Evolutionary conservation across 1,140 invertebrate species (phyloP), one percentile per base, ranked within the genome.

Genomic region (Tetramorium simillimum): DNA sequence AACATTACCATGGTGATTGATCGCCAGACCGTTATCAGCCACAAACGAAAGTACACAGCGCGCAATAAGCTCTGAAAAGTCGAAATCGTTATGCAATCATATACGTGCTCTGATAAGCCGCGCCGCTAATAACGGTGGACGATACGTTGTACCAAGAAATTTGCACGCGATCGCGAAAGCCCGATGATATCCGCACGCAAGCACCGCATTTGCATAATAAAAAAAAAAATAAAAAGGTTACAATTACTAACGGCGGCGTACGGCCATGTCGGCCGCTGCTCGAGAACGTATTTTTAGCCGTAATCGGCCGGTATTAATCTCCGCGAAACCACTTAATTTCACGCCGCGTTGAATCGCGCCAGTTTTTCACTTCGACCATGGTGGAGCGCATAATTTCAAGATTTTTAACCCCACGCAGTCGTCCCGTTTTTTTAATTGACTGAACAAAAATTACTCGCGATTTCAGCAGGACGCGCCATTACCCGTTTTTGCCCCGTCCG

Each of bases 91-190:
- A 53, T 53, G 78, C 87, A 46, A 88, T 84, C 69, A 75, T 84
- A 75, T 84, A 84, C 46, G 40, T 24, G 5, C 2, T 24, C 53
- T 33, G 86, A 88, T 89, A 89, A 88, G 73, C 58, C 24, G 53
- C 51, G 33, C 43, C 12, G 88, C 88, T 86, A 89, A 89, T 89
- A 89, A 89, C 69, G 53, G 70, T 62, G 28, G 73, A 84, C 77
- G 58, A 84, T 86, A 76, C 28, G 58, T 73, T 77, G 33, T 65
- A 58, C 43, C 53, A 81, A 86, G 88, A 81, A 78, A 85, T 78
- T 78, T 73, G 73, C 75, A 78, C 82, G 80, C 80, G 67, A 84
- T 43, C 69, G 69, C 80, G 12, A 62, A 49, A 73, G 69, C 24
- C 14, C 24, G 21, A 21, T 53, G 69, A 82, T 82, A 73, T 60